phyloP scores from a whole-genome alignment of 1,140 invertebrate species.

The Apis cerana region DNA sequence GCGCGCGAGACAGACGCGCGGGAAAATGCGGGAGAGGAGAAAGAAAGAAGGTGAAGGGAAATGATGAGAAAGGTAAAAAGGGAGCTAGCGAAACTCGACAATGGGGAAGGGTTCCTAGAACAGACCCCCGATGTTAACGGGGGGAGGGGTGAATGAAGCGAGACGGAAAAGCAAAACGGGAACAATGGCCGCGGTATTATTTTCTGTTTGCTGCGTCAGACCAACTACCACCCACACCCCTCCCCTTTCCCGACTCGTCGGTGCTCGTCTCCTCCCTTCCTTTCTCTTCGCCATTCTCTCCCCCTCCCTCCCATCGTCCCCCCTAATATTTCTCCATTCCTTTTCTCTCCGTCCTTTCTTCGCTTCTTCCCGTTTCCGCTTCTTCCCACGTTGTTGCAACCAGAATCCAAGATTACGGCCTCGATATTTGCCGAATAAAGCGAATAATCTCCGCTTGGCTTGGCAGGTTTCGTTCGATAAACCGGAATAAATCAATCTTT shows the following conservation, averaged over 20 bases:
- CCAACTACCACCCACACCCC: slow-evolving; percentile 45
- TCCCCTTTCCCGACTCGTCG: neutral
- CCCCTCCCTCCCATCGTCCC: neutral
- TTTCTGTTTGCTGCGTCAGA: slow-evolving; percentile 71
- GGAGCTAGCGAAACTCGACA: slow-evolving; percentile 57
- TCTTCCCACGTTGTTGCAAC: slow-evolving; percentile 2
- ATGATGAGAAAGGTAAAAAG: slow-evolving; percentile 51
- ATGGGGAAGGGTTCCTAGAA: slow-evolving; percentile 64
- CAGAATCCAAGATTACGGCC: slow-evolving; percentile 45
- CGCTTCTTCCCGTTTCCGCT: neutral
- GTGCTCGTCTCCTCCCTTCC: slow-evolving; percentile 8
- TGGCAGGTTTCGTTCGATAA: slow-evolving; percentile 27
- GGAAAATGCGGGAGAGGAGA: neutral
- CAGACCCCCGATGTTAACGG: slow-evolving; percentile 44
- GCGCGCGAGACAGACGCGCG: slow-evolving; percentile 16
- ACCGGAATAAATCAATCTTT: slow-evolving; percentile 40
- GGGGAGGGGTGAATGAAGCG: slow-evolving; percentile 43
- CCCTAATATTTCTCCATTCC: neutral
- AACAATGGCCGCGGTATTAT: slow-evolving; percentile 69
- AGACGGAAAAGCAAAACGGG: slow-evolving; percentile 57
- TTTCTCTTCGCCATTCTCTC: slow-evolving; percentile 3
- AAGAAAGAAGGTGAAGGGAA: slow-evolving; percentile 29
- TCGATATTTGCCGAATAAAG: slow-evolving; percentile 48
- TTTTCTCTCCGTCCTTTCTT: neutral
- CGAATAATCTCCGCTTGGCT: slow-evolving; percentile 10